Evolutionary conservation across 2,113 vertebrate species (phyloP), one percentile per base, ranked within the genome.

Genomic region (Gyps fulvus): DNA sequence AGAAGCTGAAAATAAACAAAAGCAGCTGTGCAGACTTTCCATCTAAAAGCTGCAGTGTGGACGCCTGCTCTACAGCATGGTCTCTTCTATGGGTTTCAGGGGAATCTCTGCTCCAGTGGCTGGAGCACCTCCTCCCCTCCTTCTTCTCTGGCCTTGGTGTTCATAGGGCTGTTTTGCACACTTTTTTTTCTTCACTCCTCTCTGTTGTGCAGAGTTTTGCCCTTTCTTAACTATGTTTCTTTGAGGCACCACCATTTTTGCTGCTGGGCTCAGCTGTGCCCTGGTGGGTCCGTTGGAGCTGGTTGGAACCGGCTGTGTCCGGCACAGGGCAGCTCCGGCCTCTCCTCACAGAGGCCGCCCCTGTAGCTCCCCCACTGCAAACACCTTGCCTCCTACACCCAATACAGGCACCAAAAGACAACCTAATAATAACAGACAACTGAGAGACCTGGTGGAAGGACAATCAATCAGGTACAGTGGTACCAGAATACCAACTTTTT

Each of bases 261-360:
- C 31, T 55, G 10, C 25, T 32, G 36, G 38, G 32, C 8, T 82
- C 47, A 62, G 40, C 18, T 43, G 10, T 43, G 32, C 19, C 49
- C 18, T 54, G 1, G 18, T 40, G 8, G 10, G 17, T 57, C 15
- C 4, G 9, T 6, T 63, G 31, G 16, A 76, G 11, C 12, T 8
- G 12, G 7, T 10, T 50, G 57, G 25, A 78, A 70, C 20, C 1
- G 0, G 6, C 22, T 7, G 11, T 58, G 31, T 19, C 18, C 2
- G 4, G 21, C 38, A 34, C 2, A 0, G 16, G 22, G 18, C 38
- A 42, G 11, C 13, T 16, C 52, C 3, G 4, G 40, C 34, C 38
- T 61, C 12, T 69, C 26, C 34, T 87, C 40, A 54, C 38, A 55
- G 21, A n/a, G 20, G 29, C 9, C 2, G 0, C 20, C 16, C 14